Conservation (phyloP, 2,113 vertebrate genomes). For the Athene cunicularia region DNA sequence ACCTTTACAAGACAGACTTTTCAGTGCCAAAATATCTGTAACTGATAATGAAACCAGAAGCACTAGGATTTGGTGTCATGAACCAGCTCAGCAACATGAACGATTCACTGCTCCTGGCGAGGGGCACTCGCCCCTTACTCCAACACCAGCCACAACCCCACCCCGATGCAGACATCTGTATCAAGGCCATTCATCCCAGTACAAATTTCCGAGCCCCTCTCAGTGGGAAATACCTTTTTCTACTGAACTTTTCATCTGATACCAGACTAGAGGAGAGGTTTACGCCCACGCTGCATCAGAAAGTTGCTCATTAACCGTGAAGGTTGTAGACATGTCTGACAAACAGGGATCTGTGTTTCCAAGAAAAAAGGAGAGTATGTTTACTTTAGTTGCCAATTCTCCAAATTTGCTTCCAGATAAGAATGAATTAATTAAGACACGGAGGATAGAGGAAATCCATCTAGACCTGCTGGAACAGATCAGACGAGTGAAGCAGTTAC, state of each 20-base stretch:
- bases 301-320: neutral
- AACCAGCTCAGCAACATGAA: neutral
- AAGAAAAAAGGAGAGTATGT: neutral
- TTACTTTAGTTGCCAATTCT: neutral
- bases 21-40: neutral
- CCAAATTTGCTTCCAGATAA: neutral
- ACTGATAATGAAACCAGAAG: neutral
- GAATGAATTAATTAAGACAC: neutral
- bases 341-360: neutral
- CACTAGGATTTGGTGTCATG: neutral
- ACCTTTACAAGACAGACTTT: neutral
- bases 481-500: neutral
- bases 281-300: rapidly evolving
- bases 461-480: neutral
- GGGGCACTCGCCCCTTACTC: neutral
- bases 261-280: neutral
- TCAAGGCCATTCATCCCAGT: neutral
- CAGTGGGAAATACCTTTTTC: neutral
- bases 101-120: neutral
- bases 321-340: neutral
- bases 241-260: neutral
- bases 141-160: rapidly evolving
- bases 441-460: neutral
- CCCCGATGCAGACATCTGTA: neutral
- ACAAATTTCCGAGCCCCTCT: neutral